Evolutionary conservation across 2,888 invertebrate genomes (phyloP), one percentile per base, ranked within the genome.

Genomic region (Caenorhabditis becei): DNA sequence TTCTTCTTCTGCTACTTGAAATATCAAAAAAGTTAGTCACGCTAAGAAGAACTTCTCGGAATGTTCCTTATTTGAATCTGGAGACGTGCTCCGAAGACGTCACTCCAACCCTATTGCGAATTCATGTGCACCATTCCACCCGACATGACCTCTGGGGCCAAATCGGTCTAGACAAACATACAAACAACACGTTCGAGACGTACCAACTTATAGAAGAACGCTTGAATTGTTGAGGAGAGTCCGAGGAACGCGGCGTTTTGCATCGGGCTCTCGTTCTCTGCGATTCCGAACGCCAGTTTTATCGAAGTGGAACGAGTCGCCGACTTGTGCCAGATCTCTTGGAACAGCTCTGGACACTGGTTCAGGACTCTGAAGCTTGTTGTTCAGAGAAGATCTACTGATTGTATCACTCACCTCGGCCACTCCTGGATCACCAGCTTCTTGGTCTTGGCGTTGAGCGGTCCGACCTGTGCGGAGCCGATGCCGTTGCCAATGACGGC

Each of bases 361-460:
- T 72, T 61, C 41, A 87, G 80, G 4, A 87, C 66, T 65, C 84
- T 87, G 74, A 47, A 83, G 77, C 14, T 41, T 49, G n/a, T 53
- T 44, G 14, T 16, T 41, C 41, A 41, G 32, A 10, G 16, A 3
- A 5, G 20, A n/a, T 28, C 24, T 35, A 26, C 56, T 20, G 8
- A 20, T 24, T 32, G 18, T 44, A 20, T 41, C 7, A 74, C 66
- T 26, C 49, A 75, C 75, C 65, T 71, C 41, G 84, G 83, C 83
- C 83, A 86, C 67, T 84, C 85, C 20, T 84, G 84, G 58, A 87
- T 83, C 56, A 87, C 85, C 20, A 84, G 44, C 59, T 84, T 87
- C 80, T 84, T 85, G 67, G 80, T 85, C 49, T 84, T 86, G 8
- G 80, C 54, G 37, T 61, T 78, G 37, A 87, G 65, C 23, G 87